phyloP scores from a whole-genome alignment of 2,888 invertebrate genomes.

The Bhutanitis thaidina region DNA sequence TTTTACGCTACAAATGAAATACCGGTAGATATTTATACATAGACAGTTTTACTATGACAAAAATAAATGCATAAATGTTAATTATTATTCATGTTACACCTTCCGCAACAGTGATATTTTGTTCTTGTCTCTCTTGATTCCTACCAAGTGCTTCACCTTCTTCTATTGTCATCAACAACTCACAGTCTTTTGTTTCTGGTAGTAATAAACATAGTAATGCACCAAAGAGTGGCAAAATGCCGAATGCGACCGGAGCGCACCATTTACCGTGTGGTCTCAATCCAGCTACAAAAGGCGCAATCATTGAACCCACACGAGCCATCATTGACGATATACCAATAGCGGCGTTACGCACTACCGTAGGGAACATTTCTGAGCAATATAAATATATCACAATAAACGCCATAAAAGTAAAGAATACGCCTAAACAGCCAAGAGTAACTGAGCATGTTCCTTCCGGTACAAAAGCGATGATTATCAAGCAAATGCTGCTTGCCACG shows the following conservation, averaged over 20 bases:
- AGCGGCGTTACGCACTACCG: constrained; percentile 90
- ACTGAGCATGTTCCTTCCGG: constrained; percentile 66
- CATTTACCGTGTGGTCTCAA: constrained; percentile 76
- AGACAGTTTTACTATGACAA: too few species aligned
- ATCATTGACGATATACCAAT: constrained; percentile 91
- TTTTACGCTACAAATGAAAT: too few species aligned
- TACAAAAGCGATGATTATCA: constrained; percentile 81
- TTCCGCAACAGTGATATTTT: constrained; percentile 4
- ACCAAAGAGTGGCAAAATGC: constrained; percentile 82
- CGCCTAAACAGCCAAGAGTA: constrained; percentile 84
- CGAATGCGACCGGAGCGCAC: constrained; percentile 86
- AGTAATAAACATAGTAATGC: constrained; percentile 82
- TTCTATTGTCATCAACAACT: constrained; percentile 86
- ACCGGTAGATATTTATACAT: too few species aligned
- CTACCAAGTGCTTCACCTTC: constrained; percentile 82
- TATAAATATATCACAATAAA: constrained; percentile 91
- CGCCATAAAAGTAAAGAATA: constrained; percentile 87
- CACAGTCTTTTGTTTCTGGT: constrained; percentile 88
- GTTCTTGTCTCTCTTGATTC: constrained; percentile 15
- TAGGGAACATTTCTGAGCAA: constrained; percentile 90
- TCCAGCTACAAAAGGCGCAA: constrained; percentile 88
- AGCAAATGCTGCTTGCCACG: constrained; percentile 76
- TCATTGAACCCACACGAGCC: constrained; percentile 90
- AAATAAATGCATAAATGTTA: background rate
- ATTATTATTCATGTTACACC: background rate